Evolutionary conservation across 2,797 vertebrate genomes (phyloP).

Genomic region (Tolypeutes matacus): DNA sequence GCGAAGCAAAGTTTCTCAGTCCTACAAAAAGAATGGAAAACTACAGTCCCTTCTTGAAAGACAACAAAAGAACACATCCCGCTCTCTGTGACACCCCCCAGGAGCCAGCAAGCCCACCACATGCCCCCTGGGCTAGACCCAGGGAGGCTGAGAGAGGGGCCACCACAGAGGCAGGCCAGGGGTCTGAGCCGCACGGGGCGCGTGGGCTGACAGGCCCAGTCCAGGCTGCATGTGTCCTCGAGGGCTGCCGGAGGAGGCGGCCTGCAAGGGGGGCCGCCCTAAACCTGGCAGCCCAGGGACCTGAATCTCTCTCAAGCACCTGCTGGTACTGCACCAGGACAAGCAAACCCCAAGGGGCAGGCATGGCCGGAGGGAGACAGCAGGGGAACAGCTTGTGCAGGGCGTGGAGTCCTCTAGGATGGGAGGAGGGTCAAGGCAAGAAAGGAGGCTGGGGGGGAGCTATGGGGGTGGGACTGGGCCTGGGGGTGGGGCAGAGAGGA

Average conservation of each 20-base stretch:
- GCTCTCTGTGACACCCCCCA: neutral
- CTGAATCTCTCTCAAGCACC: neutral
- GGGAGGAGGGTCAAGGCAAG: too few species aligned
- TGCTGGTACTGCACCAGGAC: neutral
- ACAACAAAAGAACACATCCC: neutral
- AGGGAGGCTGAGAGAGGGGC: neutral
- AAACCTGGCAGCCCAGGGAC: too few species aligned
- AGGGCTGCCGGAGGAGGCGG: neutral
- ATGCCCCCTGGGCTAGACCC: neutral
- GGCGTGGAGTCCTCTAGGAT: neutral
- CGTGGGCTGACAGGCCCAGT: too few species aligned
- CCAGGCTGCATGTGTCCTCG: too few species aligned
- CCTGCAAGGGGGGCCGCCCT: neutral
- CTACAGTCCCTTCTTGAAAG: neutral
- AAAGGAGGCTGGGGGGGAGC: neutral
- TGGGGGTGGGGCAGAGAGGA: too few species aligned
- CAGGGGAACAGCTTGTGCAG: neutral
- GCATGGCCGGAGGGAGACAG: too few species aligned
- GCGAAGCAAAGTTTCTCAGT: neutral
- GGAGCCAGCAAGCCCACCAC: neutral
- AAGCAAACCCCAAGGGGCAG: neutral
- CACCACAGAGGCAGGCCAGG: too few species aligned
- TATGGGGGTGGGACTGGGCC: too few species aligned
- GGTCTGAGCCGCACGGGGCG: too few species aligned
- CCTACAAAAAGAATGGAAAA: neutral